A percentile compares a stretch with the other conserved stretches of the same genome.
These are phyloP conservation scores for Mustelus asterias DNA, from an alignment of 2,113 vertebrate genomes.

Conservation along the genomic window DNA sequence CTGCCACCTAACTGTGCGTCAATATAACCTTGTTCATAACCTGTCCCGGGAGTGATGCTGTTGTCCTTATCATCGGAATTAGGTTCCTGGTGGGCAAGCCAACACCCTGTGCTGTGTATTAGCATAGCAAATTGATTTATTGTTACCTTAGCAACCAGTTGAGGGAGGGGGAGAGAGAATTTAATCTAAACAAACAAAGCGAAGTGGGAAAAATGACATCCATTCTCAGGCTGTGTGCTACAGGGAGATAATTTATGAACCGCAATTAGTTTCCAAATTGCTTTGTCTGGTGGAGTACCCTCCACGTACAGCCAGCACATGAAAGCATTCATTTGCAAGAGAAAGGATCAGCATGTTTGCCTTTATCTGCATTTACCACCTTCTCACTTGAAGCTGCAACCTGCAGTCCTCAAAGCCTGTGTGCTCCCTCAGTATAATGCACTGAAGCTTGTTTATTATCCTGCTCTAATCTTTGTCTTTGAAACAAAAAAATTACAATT, in stretches of 20 bases:
- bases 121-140: background rate
- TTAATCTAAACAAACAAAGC: slow-evolving; percentile 20
- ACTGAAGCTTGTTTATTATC: slow-evolving; percentile 25
- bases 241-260: slow-evolving; percentile 29
- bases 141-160: background rate
- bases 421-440: background rate
- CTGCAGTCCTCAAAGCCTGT: background rate
- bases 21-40: background rate
- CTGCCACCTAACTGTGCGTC: background rate
- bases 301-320: background rate
- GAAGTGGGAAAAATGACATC: background rate
- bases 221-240: background rate
- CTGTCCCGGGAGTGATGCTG: background rate
- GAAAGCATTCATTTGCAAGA: slow-evolving; percentile 31
- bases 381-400: background rate
- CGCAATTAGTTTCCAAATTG: slow-evolving; percentile 28
- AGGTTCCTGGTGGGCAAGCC: background rate
- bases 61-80: background rate
- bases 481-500: slow-evolving; percentile 32
- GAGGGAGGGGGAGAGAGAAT: background rate
- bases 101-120: background rate
- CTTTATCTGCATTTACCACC: slow-evolving; percentile 29
- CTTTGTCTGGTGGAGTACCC: slow-evolving; percentile 19
- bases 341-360: slow-evolving; percentile 28
- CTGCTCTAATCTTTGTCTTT: background rate